phyloP scores from a whole-genome alignment of 1,140 invertebrate genomes.

The Papilio xuthus region DNA sequence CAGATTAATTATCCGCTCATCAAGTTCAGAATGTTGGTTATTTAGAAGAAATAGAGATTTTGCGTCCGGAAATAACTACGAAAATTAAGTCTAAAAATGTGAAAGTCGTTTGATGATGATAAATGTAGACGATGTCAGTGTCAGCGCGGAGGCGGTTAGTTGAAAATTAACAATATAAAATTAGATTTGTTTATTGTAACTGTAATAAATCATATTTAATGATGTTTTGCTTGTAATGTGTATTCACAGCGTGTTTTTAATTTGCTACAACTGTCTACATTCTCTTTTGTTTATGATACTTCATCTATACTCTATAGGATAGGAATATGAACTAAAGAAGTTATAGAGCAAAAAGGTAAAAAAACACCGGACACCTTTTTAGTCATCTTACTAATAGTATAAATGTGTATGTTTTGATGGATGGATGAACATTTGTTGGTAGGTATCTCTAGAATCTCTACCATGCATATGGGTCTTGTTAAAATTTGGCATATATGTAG shows the following conservation, averaged over 20 bases:
- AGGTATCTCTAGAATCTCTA: too few species aligned
- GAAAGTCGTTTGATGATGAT: conserved; percentile 12
- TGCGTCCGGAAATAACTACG: conserved; percentile 8
- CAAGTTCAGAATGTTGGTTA: neutral
- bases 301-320: too few species aligned
- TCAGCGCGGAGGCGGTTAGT: neutral
- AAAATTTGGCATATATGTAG: too few species aligned
- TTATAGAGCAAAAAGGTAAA: too few species aligned
- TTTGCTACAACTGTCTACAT: neutral
- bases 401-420: too few species aligned
- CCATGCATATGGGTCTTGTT: too few species aligned
- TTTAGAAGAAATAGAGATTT: neutral
- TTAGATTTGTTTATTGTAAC: conserved; percentile 21
- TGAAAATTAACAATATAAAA: conserved; percentile 19
- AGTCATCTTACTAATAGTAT: too few species aligned
- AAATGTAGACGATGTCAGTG: neutral
- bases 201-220: conserved; percentile 13
- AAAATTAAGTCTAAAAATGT: conserved; percentile 13
- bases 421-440: too few species aligned
- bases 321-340: too few species aligned
- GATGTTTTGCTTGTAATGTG: neutral
- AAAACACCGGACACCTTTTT: too few species aligned
- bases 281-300: neutral
- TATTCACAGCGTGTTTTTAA: conserved; percentile 3
- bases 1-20: conserved; percentile 17